Percentiles rank a stretch among this genome's conserved stretches.
Evolutionary conservation across 2,888 invertebrate species (phyloP).

Genomic region (Melanargia galathea): DNA sequence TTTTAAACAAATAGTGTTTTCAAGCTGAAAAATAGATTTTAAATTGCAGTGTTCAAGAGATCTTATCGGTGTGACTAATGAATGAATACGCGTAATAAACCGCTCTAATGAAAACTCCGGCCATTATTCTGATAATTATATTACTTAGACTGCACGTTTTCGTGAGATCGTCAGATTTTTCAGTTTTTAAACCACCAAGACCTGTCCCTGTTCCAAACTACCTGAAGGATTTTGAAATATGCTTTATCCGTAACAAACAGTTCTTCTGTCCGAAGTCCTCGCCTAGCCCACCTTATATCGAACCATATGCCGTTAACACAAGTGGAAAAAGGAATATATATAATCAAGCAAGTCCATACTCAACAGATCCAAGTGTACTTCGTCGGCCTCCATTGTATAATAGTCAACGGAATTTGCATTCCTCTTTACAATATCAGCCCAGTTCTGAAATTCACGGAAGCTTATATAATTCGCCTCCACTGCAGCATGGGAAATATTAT

Average conservation of each 20-base stretch:
- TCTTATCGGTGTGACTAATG: conserved; percentile 18
- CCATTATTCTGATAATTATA: conserved; percentile 1
- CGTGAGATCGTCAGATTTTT: conserved; percentile 8
- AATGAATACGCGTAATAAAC: conserved; percentile 5
- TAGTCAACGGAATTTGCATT: not conserved
- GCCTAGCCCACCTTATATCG: not conserved
- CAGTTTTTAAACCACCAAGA: not conserved
- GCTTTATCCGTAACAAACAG: conserved; percentile 11
- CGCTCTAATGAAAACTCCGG: conserved; percentile 14
- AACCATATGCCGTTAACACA: not conserved
- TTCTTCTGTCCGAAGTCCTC: not conserved
- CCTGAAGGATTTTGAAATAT: conserved; percentile 8
- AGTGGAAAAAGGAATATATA: not conserved
- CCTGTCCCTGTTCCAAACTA: not conserved
- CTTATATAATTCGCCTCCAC: conserved; percentile 8
- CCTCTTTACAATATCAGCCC: not conserved
- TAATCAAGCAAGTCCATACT: not conserved
- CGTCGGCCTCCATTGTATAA: not conserved
- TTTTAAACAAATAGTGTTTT: conserved; percentile 6
- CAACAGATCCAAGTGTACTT: not conserved
- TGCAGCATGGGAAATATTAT: not conserved
- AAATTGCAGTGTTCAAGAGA: conserved; percentile 7
- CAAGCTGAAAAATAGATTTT: conserved; percentile 2
- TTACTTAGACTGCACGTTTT: not conserved
- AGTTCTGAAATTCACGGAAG: conserved; percentile 3